phyloP scores from a whole-genome alignment of 2,113 vertebrate species.

The Otis tarda region DNA sequence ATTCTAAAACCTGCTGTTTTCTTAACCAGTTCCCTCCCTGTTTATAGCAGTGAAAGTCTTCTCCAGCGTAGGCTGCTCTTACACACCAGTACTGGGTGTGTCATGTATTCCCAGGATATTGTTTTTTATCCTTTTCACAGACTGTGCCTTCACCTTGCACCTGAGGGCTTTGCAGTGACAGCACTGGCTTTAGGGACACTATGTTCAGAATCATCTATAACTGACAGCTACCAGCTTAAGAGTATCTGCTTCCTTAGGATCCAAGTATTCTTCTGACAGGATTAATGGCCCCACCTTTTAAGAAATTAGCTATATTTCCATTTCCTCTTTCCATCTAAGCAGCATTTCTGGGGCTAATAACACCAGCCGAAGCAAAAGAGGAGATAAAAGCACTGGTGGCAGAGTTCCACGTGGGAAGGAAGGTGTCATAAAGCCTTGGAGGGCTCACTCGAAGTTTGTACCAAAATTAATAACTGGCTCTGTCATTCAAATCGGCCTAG shows the following conservation, averaged over 20 bases:
- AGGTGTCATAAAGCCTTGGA: constrained; percentile 63
- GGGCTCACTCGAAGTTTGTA: neutral
- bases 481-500: neutral
- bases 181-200: neutral
- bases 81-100: neutral
- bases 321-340: constrained; percentile 62
- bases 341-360: constrained; percentile 51
- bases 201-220: neutral
- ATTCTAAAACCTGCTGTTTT: neutral
- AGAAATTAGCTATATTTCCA: constrained; percentile 54
- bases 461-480: constrained; percentile 33
- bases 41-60: neutral
- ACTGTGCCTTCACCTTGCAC: neutral
- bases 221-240: neutral
- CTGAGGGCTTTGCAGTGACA: neutral
- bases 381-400: constrained; percentile 70
- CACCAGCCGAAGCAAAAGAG: constrained; percentile 37
- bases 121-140: neutral
- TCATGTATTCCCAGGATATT: neutral
- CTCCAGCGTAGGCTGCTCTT: neutral
- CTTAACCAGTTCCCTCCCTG: neutral
- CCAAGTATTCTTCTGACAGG: neutral
- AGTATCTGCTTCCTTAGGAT: neutral
- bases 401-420: constrained; percentile 48
- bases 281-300: constrained; percentile 54